Percentiles rank a stretch among this genome's conserved stretches.
phyloP scores from a whole-genome alignment of 2,113 vertebrate species.

The Hippopotamus amphibius region DNA sequence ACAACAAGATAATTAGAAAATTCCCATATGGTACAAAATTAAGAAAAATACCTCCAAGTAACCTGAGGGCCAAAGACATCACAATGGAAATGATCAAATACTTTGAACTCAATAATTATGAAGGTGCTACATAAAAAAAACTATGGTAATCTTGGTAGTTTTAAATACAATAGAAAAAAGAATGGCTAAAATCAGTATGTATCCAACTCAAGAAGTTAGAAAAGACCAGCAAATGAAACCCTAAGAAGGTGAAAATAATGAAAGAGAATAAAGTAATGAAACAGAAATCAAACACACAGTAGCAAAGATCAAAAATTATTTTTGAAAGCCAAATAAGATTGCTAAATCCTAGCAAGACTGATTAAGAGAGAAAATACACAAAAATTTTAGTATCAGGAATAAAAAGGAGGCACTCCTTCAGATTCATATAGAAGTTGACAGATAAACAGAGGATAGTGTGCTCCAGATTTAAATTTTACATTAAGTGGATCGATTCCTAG shows the following conservation, averaged over 20 bases:
- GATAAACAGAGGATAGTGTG: not conserved
- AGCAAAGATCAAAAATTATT: not conserved
- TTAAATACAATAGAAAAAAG: slow-evolving; percentile 15
- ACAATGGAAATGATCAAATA: not conserved
- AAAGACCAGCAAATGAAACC: not conserved
- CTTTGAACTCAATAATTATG: not conserved
- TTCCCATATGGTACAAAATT: not conserved
- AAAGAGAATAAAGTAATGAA: slow-evolving; percentile 16
- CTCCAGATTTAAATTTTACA: not conserved
- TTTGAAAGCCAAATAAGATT: slow-evolving; percentile 13
- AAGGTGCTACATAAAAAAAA: not conserved
- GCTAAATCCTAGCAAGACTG: not conserved
- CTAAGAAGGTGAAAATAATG: not conserved
- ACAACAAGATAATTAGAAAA: not conserved
- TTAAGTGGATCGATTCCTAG: not conserved
- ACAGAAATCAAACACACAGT: not conserved
- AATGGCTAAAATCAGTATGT: not conserved
- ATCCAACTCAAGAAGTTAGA: not conserved
- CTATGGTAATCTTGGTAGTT: not conserved
- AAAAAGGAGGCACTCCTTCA: not conserved
- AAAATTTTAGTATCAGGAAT: not conserved
- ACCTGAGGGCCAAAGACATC: not conserved
- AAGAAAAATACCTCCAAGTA: not conserved
- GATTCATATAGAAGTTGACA: not conserved
- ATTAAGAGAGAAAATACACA: not conserved